A percentile compares a stretch with the other conserved stretches of the same genome.
Evolutionary conservation across 2,888 invertebrate genomes (phyloP).

Genomic region (Epistrophe grossulariae): DNA sequence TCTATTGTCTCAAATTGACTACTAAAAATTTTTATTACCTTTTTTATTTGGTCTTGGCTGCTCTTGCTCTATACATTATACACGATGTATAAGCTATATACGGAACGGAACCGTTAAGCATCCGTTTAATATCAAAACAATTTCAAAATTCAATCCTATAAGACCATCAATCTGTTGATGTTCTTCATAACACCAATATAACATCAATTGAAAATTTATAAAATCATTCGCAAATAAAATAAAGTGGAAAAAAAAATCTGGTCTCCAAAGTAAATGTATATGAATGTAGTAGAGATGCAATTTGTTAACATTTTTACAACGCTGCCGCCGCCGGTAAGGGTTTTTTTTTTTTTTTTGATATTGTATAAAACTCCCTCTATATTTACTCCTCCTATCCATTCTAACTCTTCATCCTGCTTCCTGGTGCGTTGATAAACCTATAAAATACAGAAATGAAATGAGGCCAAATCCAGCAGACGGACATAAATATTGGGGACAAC

Average conservation of each 20-base stretch:
- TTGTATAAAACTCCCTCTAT: background rate
- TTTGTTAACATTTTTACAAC: slow-evolving; percentile 69
- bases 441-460: slow-evolving; percentile 66
- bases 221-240: slow-evolving; percentile 10
- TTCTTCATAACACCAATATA: slow-evolving; percentile 54
- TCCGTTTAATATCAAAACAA: slow-evolving; percentile 63
- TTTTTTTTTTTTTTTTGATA: too few species aligned
- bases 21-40: slow-evolving; percentile 24
- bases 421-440: background rate
- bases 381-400: background rate
- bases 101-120: slow-evolving; percentile 30
- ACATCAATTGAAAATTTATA: slow-evolving; percentile 55
- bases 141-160: slow-evolving; percentile 72
- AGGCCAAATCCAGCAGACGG: slow-evolving; percentile 61
- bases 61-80: background rate
- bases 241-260: slow-evolving; percentile 25
- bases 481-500: slow-evolving; percentile 64
- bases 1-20: slow-evolving; percentile 45
- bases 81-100: too few species aligned
- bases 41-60: slow-evolving; percentile 18
- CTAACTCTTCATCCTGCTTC: background rate
- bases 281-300: slow-evolving; percentile 39
- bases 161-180: slow-evolving; percentile 72
- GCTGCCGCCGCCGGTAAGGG: background rate
- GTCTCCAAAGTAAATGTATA: slow-evolving; percentile 44